Conservation (phyloP, 2,113 vertebrate genomes). For the Campylorhamphus procurvoides region DNA sequence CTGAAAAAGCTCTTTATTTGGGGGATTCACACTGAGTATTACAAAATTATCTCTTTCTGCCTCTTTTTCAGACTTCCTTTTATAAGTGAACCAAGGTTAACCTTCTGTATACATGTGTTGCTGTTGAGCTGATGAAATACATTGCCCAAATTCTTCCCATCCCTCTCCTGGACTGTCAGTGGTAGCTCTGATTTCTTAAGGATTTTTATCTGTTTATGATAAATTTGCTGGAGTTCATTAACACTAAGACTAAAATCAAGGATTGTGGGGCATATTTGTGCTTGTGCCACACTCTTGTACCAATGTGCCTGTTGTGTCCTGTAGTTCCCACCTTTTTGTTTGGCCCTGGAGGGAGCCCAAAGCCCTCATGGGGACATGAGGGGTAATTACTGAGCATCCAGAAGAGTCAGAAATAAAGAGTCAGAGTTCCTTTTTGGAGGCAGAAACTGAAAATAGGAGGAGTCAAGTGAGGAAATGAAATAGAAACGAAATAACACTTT, state of each 20-base stretch:
- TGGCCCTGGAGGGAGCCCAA: not conserved
- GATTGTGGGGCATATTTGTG: accelerated
- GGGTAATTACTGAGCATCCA: not conserved
- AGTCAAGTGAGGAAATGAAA: not conserved
- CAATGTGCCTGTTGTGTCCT: not conserved
- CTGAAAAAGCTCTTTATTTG: not conserved
- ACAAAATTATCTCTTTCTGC: not conserved
- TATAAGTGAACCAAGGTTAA: not conserved
- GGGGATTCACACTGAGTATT: not conserved
- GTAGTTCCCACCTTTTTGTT: not conserved
- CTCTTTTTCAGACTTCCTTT: not conserved
- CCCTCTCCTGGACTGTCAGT: not conserved
- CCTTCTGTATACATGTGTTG: not conserved
- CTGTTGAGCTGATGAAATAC: not conserved
- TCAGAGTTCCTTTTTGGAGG: not conserved
- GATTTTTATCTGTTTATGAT: not conserved
- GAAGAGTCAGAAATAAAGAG: not conserved
- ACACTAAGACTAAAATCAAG: not conserved
- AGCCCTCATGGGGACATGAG: not conserved
- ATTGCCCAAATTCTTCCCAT: not conserved
- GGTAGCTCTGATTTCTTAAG: not conserved
- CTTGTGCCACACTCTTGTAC: not conserved
- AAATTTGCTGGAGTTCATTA: not conserved
- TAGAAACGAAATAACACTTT: not conserved
- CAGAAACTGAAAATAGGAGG: not conserved